Percentiles rank a stretch among this genome's conserved stretches.
These are phyloP conservation scores for Baccha elongata DNA, from an alignment of 2,888 invertebrate genomes.

Conservation along the genomic window DNA sequence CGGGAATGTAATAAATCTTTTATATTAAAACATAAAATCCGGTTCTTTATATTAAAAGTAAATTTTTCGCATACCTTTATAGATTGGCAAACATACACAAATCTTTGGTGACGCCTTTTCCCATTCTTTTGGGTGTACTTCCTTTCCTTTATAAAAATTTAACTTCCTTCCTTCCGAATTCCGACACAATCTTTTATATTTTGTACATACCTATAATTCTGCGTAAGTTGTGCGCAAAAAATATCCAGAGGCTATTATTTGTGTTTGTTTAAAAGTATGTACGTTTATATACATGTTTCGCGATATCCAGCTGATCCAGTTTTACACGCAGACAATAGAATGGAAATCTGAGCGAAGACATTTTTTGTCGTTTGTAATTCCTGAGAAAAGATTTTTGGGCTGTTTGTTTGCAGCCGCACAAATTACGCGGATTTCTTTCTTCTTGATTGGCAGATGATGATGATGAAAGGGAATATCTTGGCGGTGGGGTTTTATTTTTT, in stretches of 20 bases:
- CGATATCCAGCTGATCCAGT: slow-evolving; percentile 73
- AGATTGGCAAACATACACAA: slow-evolving; percentile 29
- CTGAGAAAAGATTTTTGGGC: slow-evolving; percentile 61
- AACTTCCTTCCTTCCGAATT: slow-evolving; percentile 7
- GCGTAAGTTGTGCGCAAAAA: slow-evolving; percentile 36
- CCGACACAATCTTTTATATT: slow-evolving; percentile 24
- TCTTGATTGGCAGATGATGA: slow-evolving; percentile 58
- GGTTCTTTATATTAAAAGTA: slow-evolving; percentile 12
- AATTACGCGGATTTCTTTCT: slow-evolving; percentile 70
- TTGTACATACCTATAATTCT: slow-evolving; percentile 2
- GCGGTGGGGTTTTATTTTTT: slow-evolving; percentile 48
- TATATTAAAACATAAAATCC: slow-evolving; percentile 38
- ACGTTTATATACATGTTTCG: slow-evolving; percentile 38
- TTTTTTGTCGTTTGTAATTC: slow-evolving; percentile 4
- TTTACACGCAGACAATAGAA: slow-evolving; percentile 41
- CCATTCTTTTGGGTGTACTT: slow-evolving; percentile 53
- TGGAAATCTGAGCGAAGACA: slow-evolving; percentile 40
- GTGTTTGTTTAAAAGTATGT: slow-evolving; percentile 17
- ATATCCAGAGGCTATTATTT: slow-evolving; percentile 64
- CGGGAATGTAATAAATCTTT: slow-evolving; percentile 43
- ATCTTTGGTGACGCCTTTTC: slow-evolving; percentile 52
- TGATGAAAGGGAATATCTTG: slow-evolving; percentile 60
- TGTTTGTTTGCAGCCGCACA: slow-evolving; percentile 73
- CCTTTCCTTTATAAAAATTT: slow-evolving; percentile 16
- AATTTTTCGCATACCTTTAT: slow-evolving; percentile 24